Evolutionary conservation across 1,140 invertebrate genomes (phyloP).

Genomic region (Helicoverpa armigera): DNA sequence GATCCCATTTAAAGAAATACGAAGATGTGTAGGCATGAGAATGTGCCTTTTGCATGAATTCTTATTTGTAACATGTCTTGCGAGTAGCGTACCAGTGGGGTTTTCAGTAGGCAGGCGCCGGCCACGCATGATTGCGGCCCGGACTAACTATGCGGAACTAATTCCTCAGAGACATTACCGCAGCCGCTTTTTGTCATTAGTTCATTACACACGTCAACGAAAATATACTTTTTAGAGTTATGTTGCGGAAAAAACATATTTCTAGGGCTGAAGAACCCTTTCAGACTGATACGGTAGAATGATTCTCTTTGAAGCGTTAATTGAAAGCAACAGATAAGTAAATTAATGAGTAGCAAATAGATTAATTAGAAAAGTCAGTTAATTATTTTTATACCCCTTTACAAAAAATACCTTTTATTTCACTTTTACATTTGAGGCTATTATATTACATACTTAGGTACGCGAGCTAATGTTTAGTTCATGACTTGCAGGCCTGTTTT

Average conservation of each 20-base stretch:
- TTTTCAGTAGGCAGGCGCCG: too few relatives aligned
- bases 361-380: not conserved
- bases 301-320: not conserved
- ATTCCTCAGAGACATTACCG: slow-evolving; percentile 67
- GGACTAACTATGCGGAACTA: slow-evolving; percentile 80
- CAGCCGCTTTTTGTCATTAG: slow-evolving; percentile 63
- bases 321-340: not conserved
- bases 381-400: too few relatives aligned
- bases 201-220: slow-evolving; percentile 62
- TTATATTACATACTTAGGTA: too few relatives aligned
- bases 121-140: slow-evolving; percentile 60
- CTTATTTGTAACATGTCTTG: too few relatives aligned
- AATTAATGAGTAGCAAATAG: not conserved
- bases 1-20: too few relatives aligned
- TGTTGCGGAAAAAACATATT: not conserved
- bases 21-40: too few relatives aligned
- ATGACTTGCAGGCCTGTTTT: too few relatives aligned
- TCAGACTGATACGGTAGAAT: not conserved
- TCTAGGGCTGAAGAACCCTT: slow-evolving; percentile 13
- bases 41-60: too few relatives aligned
- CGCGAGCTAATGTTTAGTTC: too few relatives aligned
- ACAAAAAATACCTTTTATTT: too few relatives aligned
- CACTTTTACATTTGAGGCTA: too few relatives aligned
- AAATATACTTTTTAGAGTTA: slow-evolving; percentile 54
- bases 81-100: too few relatives aligned